phyloP scores from a whole-genome alignment of 2,797 vertebrate genomes.

The Aphelocoma californica region DNA sequence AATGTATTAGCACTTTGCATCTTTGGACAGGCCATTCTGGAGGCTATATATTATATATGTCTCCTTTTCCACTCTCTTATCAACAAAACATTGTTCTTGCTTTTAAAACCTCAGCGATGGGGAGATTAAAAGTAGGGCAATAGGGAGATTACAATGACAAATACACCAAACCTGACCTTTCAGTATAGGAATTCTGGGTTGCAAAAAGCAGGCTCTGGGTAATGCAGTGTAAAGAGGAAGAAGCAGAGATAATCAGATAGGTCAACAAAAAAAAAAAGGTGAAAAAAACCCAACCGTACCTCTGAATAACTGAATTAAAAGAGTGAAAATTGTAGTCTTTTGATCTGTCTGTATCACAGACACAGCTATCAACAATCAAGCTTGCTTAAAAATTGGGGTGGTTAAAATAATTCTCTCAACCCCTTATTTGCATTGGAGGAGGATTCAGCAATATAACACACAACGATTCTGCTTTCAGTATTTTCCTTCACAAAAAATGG shows the following conservation, averaged over 20 bases:
- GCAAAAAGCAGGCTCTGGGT: not conserved
- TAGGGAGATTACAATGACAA: not conserved
- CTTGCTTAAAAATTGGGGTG: not conserved
- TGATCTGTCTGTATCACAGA: not conserved
- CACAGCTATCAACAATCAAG: not conserved
- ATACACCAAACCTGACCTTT: not conserved
- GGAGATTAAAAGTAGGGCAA: not conserved
- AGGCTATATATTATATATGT: not conserved
- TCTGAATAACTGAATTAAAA: not conserved
- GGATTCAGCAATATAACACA: not conserved
- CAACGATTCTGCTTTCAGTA: not conserved
- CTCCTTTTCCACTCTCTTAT: not conserved
- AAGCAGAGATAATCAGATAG: not conserved
- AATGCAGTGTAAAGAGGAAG: not conserved
- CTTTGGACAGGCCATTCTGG: not conserved
- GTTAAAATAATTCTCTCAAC: not conserved
- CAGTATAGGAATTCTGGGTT: not conserved
- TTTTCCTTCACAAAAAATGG: not conserved
- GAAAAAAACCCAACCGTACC: fast-evolving
- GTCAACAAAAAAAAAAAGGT: not conserved
- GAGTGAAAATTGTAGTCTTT: not conserved
- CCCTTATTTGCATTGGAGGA: not conserved
- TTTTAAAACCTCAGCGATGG: not conserved
- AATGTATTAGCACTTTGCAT: not conserved
- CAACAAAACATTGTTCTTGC: not conserved